Base-by-base conservation (phyloP, 2,888 invertebrate genomes). In the Entomobrya proxima region DNA sequence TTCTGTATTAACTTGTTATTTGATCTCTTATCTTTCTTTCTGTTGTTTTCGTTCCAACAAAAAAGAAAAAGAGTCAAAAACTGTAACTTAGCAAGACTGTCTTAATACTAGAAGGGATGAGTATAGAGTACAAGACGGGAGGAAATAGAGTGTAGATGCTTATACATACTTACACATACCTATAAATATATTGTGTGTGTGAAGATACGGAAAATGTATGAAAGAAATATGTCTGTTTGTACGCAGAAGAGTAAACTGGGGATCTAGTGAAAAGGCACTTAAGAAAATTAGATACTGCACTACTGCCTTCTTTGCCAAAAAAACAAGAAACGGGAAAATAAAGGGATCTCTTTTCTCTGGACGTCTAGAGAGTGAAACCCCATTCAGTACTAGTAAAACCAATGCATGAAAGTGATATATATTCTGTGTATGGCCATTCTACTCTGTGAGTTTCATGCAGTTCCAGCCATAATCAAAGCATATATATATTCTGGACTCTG, bases 271-370 rank as follows among this genome's bases (percentile, higher is more conserved):
- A 89, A 81, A 88, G 90, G 90, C 90, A 90, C 90, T 90, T 90
- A 90, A 90, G 90, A 90, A 90, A 90, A 90, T 90, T 90, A 90
- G 89, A 90, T 89, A 89, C 89, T 90, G 88, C 88, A 84, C 86
- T 79, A 72, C 78, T 83, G 76, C 76, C 83, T 69, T 40, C 40
- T 69, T 81, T 83, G 67, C 67, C 81, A 76, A 78, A 77, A 52
- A 85, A 76, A 21, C 32, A 55, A 47, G 77, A 67, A 76, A 64
- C 7, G 50, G 21, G 80, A 61, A 74, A 61, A 82, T 69, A 72
- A 81, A 75, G 86, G 55, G 75, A 79, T 82, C 78, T n/a, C n/a
- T 37, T 52, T 81, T 50, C 78, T 72, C 50, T 78, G 55, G 74
- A 64, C 69, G 52, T 72, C 55, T 72, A 30, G n/a, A 9, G 9